phyloP scores from a whole-genome alignment of 2,113 vertebrate species.

The Sminthopsis crassicaudata region DNA sequence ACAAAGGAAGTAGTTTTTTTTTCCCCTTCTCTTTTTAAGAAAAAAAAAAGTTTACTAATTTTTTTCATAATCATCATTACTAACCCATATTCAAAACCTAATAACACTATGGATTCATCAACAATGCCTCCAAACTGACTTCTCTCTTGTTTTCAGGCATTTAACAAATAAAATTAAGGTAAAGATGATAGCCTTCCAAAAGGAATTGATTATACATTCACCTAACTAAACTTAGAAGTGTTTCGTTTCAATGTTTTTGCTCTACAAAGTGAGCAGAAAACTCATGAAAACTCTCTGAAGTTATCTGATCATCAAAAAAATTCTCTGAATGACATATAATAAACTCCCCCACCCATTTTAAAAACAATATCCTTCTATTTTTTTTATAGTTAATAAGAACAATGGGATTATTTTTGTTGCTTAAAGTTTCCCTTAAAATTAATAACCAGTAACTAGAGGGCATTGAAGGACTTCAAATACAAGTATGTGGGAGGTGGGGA shows the following conservation, averaged over 20 bases:
- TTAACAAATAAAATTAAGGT: constrained; percentile 19
- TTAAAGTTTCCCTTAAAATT: constrained; percentile 40
- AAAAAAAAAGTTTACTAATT: constrained; percentile 18
- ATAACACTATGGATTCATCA: constrained; percentile 1
- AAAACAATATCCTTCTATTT: constrained; percentile 45
- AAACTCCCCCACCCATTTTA: constrained; percentile 19
- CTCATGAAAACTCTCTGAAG: constrained; percentile 3
- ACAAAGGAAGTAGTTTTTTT: not conserved
- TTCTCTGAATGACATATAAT: not conserved
- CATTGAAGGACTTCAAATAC: not conserved
- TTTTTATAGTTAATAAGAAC: constrained; percentile 36
- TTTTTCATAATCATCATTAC: not conserved
- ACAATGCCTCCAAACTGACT: constrained; percentile 6
- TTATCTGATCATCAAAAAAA: constrained; percentile 28
- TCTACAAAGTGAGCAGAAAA: constrained; percentile 48
- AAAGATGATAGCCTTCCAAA: constrained; percentile 17
- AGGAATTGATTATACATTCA: constrained; percentile 29
- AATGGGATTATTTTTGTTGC: constrained; percentile 24
- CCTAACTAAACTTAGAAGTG: constrained; percentile 52
- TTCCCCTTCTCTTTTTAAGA: constrained; percentile 29
- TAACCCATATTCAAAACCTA: constrained; percentile 47
- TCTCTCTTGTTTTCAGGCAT: constrained; percentile 34
- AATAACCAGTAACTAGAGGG: not conserved
- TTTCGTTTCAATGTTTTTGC: constrained; percentile 32
- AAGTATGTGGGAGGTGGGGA: not conserved